Evolutionary conservation across 2,888 invertebrate species (phyloP), one percentile per base, ranked within the genome.

Genomic region (Quadroppia sp.): DNA sequence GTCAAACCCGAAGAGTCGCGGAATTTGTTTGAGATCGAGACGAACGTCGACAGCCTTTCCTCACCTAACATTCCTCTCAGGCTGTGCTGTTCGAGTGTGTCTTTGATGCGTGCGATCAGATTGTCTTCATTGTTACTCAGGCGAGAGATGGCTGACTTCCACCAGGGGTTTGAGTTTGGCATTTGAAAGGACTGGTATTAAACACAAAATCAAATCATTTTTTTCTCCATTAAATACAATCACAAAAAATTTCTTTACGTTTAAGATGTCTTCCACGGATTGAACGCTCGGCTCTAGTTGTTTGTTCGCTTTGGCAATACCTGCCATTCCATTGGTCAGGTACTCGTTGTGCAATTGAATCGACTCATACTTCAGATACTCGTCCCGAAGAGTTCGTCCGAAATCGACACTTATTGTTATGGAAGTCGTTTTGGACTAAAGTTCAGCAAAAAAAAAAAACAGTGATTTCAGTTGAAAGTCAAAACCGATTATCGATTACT

Each of bases 261-360:
- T 36, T 72, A 69, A 23, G 1, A 45, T 15, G 42, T 69, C 30
- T 17, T 25, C 32, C 25, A 32, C 25, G n/a, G 28, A 50, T 40
- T 25, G 45, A 15, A 56, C 40, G 1, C 50, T 17, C 30, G 48
- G 36, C 13, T 50, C 32, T 20, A 76, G 64, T 17, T 67, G 70
- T 25, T 74, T 50, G 25, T 17, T 45, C n/a, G 71, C 59, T 53
- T 59, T 69, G 53, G 75, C 48, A 32, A 75, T 71, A 25, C 78
- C 78, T 6, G 77, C 76, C 25, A 76, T 77, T n/a, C 80, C 80
- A 73, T 80, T 82, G 1, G 77, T 74, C 80, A 89, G 82, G 80
- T 88, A 89, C 76, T 86, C 86, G 79, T 85, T 82, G 80, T 87
- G 86, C 2, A 89, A 79, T 17, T 83, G 82, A 25, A 81, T 81